Conservation (phyloP, 2,888 invertebrate genomes). For the Xestia ashworthii region DNA sequence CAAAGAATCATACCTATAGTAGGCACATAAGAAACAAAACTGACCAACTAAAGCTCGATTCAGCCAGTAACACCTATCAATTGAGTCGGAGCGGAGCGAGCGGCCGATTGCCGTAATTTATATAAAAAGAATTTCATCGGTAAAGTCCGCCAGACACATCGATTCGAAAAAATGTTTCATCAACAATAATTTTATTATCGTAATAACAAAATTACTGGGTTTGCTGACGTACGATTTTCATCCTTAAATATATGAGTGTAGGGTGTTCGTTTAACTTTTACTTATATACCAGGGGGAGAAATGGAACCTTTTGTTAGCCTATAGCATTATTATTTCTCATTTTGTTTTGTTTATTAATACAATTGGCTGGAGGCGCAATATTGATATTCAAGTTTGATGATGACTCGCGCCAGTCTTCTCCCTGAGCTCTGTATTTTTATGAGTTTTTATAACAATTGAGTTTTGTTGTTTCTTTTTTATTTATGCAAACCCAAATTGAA, state of each 20-base stretch:
- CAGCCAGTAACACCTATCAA: conserved; percentile 86
- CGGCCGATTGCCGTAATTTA: conserved; percentile 89
- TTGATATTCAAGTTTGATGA: conserved; percentile 91
- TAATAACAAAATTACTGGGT: conserved; percentile 91
- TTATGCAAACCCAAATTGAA: conserved; percentile 75
- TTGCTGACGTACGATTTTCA: conserved; percentile 82
- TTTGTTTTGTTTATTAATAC: conserved; percentile 91
- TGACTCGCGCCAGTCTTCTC: conserved; percentile 87
- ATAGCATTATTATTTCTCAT: conserved; percentile 91
- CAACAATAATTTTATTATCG: conserved; percentile 91
- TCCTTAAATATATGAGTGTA: conserved; percentile 82
- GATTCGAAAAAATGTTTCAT: conserved; percentile 90
- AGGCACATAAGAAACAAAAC: conserved; percentile 62
- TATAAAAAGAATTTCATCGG: conserved; percentile 87
- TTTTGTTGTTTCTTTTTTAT: conserved; percentile 79
- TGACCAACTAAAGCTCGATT: conserved; percentile 75
- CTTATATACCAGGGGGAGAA: conserved; percentile 88
- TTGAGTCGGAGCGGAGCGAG: conserved; percentile 81
- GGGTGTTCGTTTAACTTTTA: conserved; percentile 80
- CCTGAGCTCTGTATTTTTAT: conserved; percentile 86
- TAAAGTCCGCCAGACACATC: conserved; percentile 89
- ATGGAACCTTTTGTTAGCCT: conserved; percentile 91
- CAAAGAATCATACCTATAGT: conserved; percentile 50
- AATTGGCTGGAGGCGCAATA: conserved; percentile 91
- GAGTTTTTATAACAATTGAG: conserved; percentile 84